These are phyloP conservation scores for Ploceus nigricollis DNA, from an alignment of 2,113 vertebrate genomes.

Conservation along the genomic window DNA sequence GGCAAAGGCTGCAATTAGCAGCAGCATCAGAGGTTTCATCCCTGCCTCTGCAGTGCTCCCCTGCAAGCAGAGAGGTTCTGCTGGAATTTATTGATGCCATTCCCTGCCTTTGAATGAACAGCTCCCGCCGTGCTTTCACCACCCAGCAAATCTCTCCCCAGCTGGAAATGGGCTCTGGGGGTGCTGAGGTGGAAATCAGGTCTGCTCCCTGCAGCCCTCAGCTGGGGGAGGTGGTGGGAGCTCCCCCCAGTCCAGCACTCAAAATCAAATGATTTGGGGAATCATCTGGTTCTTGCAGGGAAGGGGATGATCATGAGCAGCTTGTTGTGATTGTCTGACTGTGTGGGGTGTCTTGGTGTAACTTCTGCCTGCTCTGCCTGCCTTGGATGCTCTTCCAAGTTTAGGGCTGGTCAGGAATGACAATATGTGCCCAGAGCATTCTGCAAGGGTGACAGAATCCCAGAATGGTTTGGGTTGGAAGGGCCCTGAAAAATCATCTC, in stretches of 20 bases:
- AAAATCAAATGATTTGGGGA: not conserved
- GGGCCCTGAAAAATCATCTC: not conserved
- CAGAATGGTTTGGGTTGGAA: not conserved
- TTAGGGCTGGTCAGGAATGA: not conserved
- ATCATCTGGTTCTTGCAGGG: not conserved
- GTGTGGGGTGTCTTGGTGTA: not conserved
- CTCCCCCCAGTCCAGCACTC: not conserved
- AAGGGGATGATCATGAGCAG: accelerated
- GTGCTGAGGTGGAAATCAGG: not conserved
- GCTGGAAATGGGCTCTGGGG: not conserved
- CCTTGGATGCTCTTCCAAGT: not conserved
- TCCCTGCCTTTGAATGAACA: not conserved
- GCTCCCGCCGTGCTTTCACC: not conserved
- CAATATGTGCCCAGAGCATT: not conserved
- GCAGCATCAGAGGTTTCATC: not conserved
- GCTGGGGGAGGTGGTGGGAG: not conserved
- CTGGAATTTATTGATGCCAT: not conserved
- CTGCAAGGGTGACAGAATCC: not conserved
- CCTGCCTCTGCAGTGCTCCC: not conserved
- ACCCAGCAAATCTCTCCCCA: not conserved
- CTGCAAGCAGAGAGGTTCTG: not conserved
- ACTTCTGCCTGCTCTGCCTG: not conserved
- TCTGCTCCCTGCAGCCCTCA: not conserved
- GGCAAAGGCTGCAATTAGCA: slow-evolving; percentile 31
- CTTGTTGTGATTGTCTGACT: not conserved